These are phyloP conservation scores for Lytechinus pictus DNA, from an alignment of 35 echinoderm and acorn worm species.

Conservation along the genomic window DNA sequence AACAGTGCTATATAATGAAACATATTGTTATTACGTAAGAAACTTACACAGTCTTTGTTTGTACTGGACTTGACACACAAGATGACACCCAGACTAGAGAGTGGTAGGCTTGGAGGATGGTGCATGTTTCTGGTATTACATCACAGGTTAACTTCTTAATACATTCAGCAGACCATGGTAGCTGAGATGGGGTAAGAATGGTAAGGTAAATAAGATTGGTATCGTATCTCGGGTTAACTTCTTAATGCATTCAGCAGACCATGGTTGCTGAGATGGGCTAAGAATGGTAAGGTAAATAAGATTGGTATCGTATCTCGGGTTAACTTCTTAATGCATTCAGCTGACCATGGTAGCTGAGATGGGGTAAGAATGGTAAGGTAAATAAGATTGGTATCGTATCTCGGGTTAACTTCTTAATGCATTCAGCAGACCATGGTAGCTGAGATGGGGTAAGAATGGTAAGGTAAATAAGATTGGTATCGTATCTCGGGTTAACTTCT, in stretches of 20 bases:
- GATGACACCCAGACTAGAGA: slow-evolving; percentile 65
- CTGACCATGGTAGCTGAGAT: background rate
- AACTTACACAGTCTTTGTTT: slow-evolving; percentile 87
- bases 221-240: slow-evolving; percentile 60
- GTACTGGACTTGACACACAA: slow-evolving; percentile 57
- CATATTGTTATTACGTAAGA: background rate
- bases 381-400: slow-evolving; percentile 62
- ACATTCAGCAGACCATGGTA: slow-evolving; percentile 23
- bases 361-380: slow-evolving; percentile 13
- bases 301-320: slow-evolving; percentile 64
- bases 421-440: background rate
- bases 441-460: slow-evolving; percentile 29
- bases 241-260: background rate
- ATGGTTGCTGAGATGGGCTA: background rate
- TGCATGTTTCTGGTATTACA: slow-evolving; percentile 80
- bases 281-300: background rate
- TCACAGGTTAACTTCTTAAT: slow-evolving; percentile 48
- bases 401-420: slow-evolving; percentile 10
- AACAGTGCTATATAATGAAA: too few species aligned
- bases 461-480: slow-evolving; percentile 50
- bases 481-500: slow-evolving; percentile 46
- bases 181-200: slow-evolving; percentile 47
- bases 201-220: slow-evolving; percentile 40
- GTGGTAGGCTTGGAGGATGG: slow-evolving; percentile 77
- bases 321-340: slow-evolving; percentile 27